Evolutionary conservation across 2,797 vertebrate species (phyloP).

Genomic region (Carapus acus): DNA sequence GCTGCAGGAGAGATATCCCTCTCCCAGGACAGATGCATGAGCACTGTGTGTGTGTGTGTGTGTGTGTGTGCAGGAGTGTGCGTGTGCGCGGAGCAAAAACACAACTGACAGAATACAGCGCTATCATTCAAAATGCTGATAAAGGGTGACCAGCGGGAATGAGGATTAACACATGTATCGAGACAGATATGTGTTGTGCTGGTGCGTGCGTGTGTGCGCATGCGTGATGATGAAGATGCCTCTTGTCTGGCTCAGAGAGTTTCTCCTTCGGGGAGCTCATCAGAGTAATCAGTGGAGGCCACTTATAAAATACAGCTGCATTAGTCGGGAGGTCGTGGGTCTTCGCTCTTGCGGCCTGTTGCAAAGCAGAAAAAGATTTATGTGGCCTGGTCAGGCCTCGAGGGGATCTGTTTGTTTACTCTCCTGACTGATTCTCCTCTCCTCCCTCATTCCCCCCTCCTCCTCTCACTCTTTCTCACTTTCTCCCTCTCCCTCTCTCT

Average conservation of each 20-base stretch:
- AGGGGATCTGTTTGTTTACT: constrained; percentile 47
- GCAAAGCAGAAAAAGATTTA: constrained; percentile 28
- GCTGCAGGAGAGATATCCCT: too few relatives aligned
- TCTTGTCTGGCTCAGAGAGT: background rate
- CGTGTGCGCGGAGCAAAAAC: too few relatives aligned
- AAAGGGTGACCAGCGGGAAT: too few relatives aligned
- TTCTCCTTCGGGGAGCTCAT: background rate
- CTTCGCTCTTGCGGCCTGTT: background rate
- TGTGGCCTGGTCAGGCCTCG: constrained; percentile 21
- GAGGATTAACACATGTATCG: too few relatives aligned
- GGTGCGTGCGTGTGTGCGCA: too few relatives aligned
- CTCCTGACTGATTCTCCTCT: constrained; percentile 38
- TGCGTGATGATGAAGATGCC: too few relatives aligned
- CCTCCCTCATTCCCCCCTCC: constrained; percentile 19
- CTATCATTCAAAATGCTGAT: too few relatives aligned
- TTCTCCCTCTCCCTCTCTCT: constrained; percentile 4
- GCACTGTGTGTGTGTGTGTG: too few relatives aligned
- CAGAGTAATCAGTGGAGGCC: constrained; percentile 3
- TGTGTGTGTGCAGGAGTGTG: too few relatives aligned
- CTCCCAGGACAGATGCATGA: too few relatives aligned
- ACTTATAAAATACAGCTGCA: constrained; percentile 24
- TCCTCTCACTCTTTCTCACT: constrained; percentile 40
- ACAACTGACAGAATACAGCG: too few relatives aligned
- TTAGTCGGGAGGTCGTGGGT: background rate
- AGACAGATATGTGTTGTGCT: too few relatives aligned